phyloP scores from a whole-genome alignment of 2,888 invertebrate species.

The Callimorpha dominula region DNA sequence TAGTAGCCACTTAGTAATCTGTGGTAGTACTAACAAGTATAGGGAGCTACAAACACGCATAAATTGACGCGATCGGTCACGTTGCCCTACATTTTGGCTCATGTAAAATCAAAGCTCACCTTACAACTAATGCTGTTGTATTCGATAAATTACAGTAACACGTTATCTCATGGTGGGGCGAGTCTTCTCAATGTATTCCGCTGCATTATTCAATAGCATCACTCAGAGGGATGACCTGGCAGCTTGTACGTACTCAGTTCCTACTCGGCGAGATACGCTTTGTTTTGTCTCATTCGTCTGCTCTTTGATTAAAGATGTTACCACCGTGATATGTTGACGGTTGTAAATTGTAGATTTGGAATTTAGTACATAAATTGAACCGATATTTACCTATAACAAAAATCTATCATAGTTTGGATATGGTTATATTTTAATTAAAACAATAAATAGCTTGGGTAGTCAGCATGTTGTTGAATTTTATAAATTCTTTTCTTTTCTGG shows the following conservation, averaged over 20 bases:
- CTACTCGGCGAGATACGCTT: conserved; percentile 23
- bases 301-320: conserved; percentile 33
- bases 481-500: no score
- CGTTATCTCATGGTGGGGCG: conserved; percentile 60
- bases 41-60: background rate
- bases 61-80: background rate
- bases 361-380: no score
- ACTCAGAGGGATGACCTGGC: conserved; percentile 69
- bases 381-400: no score
- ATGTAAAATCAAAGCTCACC: conserved; percentile 4
- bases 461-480: no score
- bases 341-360: background rate
- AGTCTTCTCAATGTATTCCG: conserved; percentile 54
- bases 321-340: background rate
- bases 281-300: conserved; percentile 38
- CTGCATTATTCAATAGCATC: conserved; percentile 75
- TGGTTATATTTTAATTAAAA: no score
- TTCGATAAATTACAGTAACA: conserved; percentile 61
- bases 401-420: no score
- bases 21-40: background rate
- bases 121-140: conserved; percentile 40
- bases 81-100: background rate
- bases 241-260: conserved; percentile 6
- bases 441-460: no score
- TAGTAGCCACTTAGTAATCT: no score